These are phyloP conservation scores for Malurus melanocephalus DNA, from an alignment of 2,113 vertebrate genomes.

Conservation along the genomic window DNA sequence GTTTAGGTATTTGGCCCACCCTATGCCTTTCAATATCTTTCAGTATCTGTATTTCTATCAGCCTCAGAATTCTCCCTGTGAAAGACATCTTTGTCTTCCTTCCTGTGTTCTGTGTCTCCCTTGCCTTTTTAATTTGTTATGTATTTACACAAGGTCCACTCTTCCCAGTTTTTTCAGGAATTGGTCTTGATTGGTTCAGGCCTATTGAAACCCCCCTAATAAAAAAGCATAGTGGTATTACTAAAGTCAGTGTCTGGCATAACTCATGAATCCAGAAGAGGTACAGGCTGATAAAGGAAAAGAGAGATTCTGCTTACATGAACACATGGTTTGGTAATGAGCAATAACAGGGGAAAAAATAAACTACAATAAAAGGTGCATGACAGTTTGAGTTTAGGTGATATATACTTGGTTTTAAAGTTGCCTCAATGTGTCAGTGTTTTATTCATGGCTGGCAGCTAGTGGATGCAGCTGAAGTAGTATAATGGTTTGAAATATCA, in stretches of 20 bases:
- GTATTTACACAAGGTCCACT: background rate
- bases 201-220: background rate
- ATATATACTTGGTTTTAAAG: conserved; percentile 22
- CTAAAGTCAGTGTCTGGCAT: background rate
- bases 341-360: background rate
- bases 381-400: background rate
- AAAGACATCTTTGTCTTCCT: background rate
- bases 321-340: conserved; percentile 5
- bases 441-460: conserved; percentile 9
- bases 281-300: background rate
- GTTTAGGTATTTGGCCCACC: background rate
- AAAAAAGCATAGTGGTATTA: background rate
- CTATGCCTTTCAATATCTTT: background rate
- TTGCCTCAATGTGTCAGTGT: background rate
- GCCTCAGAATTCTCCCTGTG: background rate
- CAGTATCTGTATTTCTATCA: background rate
- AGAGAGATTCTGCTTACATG: background rate
- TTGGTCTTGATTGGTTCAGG: background rate
- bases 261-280: background rate
- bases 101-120: background rate
- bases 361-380: conserved; percentile 5
- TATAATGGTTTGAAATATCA: conserved; percentile 8
- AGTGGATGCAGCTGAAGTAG: background rate
- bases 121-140: background rate
- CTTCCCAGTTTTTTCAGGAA: background rate